Base-by-base conservation (phyloP, 2,113 vertebrate genomes). In the Acrocephalus arundinaceus region DNA sequence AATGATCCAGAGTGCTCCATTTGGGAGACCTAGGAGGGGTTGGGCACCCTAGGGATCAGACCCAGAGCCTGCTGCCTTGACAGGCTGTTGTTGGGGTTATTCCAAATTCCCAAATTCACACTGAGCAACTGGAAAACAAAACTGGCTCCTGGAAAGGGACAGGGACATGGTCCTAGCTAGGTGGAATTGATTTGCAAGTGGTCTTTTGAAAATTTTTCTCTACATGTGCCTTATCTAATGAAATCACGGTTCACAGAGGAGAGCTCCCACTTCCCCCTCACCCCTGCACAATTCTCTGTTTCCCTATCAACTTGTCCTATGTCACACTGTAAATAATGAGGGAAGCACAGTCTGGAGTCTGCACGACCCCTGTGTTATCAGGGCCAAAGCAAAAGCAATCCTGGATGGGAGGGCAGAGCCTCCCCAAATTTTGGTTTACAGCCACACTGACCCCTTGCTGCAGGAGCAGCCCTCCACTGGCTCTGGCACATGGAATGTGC, bases 141-240 rank as follows among this genome's bases (percentile, higher is more conserved):
- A n/a, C 3, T 88, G 75, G 27, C 59, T 91, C n/a, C 63, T 83
- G 72, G 73, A 55, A 62, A 71, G 52, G 71, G 58, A 52, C 59
- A 52, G 72, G 55, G 55, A 90, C 48, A 46, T 65, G 80, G 46
- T 83, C 59, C 67, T 54, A 39, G 67, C 49, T 45, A n/a, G 54
- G 71, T 85, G 74, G 90, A 77, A 74, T 48, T 76, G 87, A 80
- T 89, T 74, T 93, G 90, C 94, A 93, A 92, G 85, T 94, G 93
- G 54, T 93, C 92, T 94, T 93, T 75, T 72, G 91, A 67, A 87
- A 91, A 52, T 35, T 33, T 35, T 77, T 88, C 94, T 96, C 79
- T 84, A 86, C 57, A 94, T 17, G 96, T 97, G 96, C 96, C 96
- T 97, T 97, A 97, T 78, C 80, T 92, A 81, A 88, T 41, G 18